Evolutionary conservation across 2,888 invertebrate species (phyloP), one percentile per base, ranked within the genome.

Genomic region (Pseudococcus longispinus): DNA sequence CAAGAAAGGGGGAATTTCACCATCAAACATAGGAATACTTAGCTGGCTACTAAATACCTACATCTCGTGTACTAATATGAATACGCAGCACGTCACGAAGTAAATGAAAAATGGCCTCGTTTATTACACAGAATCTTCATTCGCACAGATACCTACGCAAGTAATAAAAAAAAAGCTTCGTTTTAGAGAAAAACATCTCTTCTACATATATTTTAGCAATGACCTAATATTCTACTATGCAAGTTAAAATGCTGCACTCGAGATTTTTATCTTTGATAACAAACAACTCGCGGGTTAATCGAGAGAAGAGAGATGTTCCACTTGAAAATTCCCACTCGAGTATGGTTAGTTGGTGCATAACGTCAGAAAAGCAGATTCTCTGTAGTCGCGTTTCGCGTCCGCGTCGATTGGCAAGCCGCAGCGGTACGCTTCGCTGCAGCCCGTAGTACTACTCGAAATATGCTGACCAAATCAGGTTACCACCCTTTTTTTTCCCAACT

Each of bases 181-280:
- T 60, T 60, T 60, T 60, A 23, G 5, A 60, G 20, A 60, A 23
- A 60, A 60, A 60, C 60, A 60, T 60, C 60, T 4, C 60, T 1
- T 2, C 9, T 60, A n/a, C n/a, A n/a, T 5, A 23, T 60, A 60
- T 70, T 70, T 70, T 70, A 70, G 70, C 70, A 70, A 70, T 70
- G 70, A 70, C 70, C 70, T 70, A 70, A 70, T 70, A 70, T 70
- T 70, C 29, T 70, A 29, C 70, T 70, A 70, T 26, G 70, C 70
- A 29, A 70, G 70, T 70, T 29, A 77, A 77, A 77, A 77, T 37
- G 37, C 77, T 77, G 77, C 42, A 77, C 77, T 77, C 42, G 77
- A 77, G 77, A 77, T 77, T 77, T 77, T 42, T 74, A 77, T 77
- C 77, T 77, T 42, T 37, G 77, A 37, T 77, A 77, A 77, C 77